Evolutionary conservation across 2,888 invertebrate genomes (phyloP).

Genomic region (Marasmarcha lunaedactyla): DNA sequence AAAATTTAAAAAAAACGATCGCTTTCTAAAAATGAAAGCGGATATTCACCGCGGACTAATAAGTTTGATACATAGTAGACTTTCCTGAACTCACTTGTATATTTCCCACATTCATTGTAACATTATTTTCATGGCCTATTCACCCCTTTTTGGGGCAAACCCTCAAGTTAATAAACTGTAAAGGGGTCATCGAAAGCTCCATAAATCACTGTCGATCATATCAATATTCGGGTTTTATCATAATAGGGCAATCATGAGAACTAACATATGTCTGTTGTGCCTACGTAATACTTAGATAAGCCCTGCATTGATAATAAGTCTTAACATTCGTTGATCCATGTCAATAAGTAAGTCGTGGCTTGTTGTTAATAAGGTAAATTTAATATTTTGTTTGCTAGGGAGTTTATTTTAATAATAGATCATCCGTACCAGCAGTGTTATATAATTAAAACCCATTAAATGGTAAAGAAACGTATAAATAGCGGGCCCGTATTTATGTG

Average conservation of each 20-base stretch:
- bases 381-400: background rate
- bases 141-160: background rate
- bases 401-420: too few relatives aligned
- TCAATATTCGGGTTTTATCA: background rate
- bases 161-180: background rate
- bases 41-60: too few relatives aligned
- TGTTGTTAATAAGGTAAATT: background rate
- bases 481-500: too few relatives aligned
- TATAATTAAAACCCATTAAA: too few relatives aligned
- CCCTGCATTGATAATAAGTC: background rate
- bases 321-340: background rate
- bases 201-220: constrained; percentile 1
- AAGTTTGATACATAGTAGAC: too few relatives aligned
- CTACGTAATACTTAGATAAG: background rate
- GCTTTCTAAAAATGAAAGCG: too few relatives aligned
- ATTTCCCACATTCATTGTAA: too few relatives aligned
- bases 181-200: background rate
- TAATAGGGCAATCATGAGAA: background rate
- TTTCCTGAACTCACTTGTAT: too few relatives aligned
- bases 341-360: background rate
- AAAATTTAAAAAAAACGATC: too few relatives aligned
- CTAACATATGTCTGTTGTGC: background rate
- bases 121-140: too few relatives aligned
- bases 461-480: too few relatives aligned
- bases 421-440: too few relatives aligned